Evolutionary conservation across 2,113 vertebrate genomes (phyloP).

Genomic region (Laterallus jamaicensis): DNA sequence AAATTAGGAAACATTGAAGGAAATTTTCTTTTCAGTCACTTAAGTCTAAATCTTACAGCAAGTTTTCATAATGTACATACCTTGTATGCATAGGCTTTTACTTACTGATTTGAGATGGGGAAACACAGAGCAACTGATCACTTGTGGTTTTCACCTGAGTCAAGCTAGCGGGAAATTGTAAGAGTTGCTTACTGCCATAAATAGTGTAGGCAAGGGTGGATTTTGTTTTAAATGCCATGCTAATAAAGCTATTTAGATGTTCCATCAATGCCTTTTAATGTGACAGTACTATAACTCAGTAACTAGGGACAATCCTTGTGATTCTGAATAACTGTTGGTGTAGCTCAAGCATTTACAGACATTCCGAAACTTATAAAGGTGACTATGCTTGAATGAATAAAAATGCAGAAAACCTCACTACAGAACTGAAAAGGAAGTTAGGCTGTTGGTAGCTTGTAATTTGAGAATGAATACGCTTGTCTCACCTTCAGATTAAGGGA

Average conservation of each 20-base stretch:
- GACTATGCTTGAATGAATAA: background rate
- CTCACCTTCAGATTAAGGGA: slow-evolving; percentile 7
- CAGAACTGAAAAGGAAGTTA: background rate
- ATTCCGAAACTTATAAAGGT: background rate
- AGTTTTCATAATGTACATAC: background rate
- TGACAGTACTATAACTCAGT: background rate
- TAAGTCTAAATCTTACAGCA: background rate
- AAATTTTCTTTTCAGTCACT: background rate
- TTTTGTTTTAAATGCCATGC: background rate
- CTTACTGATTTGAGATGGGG: fast-evolving
- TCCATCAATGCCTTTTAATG: background rate
- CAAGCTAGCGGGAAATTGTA: background rate
- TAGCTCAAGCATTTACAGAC: background rate
- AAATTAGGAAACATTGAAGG: background rate
- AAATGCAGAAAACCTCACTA: background rate
- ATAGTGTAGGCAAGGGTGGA: background rate
- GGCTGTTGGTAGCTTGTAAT: background rate
- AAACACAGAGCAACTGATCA: background rate
- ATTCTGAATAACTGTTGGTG: background rate
- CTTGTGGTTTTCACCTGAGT: background rate
- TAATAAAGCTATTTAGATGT: background rate
- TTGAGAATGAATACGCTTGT: background rate
- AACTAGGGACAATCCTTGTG: background rate
- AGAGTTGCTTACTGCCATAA: background rate
- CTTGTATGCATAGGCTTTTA: background rate